A percentile compares a stretch with the other conserved stretches of the same genome.
Conservation (phyloP, 2,888 invertebrate species). For the Hemicrepidius hirtus region DNA sequence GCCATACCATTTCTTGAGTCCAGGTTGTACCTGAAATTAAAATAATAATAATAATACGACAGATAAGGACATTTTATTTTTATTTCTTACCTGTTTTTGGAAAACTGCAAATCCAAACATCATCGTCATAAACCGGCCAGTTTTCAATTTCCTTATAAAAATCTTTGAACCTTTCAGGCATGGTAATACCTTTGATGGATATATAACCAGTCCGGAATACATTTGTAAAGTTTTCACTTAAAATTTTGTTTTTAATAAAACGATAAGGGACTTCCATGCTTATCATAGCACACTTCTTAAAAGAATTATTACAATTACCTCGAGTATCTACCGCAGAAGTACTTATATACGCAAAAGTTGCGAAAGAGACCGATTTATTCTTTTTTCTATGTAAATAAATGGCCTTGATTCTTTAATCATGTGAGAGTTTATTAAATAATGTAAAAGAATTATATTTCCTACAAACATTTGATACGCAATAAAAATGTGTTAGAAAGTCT, state of each 20-base stretch:
- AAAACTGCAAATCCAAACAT: slow-evolving; percentile 75
- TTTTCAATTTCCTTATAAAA: slow-evolving; percentile 70
- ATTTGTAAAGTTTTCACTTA: slow-evolving; percentile 62
- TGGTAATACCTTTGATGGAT: slow-evolving; percentile 66
- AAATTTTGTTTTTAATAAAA: slow-evolving; percentile 54
- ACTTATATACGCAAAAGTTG: slow-evolving; percentile 9
- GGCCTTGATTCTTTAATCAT: slow-evolving; percentile 16
- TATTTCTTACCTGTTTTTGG: slow-evolving; percentile 74
- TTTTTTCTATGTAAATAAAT: slow-evolving; percentile 14
- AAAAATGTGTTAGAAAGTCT: no score
- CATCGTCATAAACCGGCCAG: slow-evolving; percentile 72
- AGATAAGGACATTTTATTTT: no score
- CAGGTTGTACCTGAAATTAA: slow-evolving; percentile 81
- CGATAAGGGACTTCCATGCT: slow-evolving; percentile 46
- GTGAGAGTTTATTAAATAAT: no score
- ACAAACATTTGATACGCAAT: no score
- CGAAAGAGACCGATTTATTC: background rate
- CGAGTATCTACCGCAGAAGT: background rate
- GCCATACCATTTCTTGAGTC: slow-evolving; percentile 86
- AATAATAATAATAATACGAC: no score
- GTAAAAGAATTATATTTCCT: no score
- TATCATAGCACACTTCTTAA: background rate
- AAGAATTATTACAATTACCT: background rate
- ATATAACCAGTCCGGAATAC: slow-evolving; percentile 63
- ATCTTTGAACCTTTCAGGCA: slow-evolving; percentile 70